Percentiles rank a stretch among this genome's conserved stretches.
Evolutionary conservation across 2,797 vertebrate genomes (phyloP).

Genomic region (Alauda arvensis): DNA sequence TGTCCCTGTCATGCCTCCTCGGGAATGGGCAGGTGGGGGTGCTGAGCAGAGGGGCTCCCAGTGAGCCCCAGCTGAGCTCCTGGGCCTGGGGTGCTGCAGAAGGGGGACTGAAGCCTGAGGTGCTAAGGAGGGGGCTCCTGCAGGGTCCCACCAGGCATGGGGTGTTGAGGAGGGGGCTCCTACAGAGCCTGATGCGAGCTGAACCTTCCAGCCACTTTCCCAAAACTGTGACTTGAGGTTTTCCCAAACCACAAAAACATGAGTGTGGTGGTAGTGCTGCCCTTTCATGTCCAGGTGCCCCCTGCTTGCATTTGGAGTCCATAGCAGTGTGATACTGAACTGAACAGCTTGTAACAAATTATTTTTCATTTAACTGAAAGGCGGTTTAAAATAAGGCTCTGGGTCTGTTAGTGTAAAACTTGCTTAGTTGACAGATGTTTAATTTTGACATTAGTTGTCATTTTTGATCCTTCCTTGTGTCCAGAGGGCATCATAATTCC

Average conservation of each 20-base stretch:
- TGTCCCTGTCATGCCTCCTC: accelerated
- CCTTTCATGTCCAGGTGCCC: not conserved
- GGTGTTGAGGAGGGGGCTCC: not conserved
- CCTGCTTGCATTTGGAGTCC: not conserved
- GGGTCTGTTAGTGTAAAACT: slow-evolving; percentile 37
- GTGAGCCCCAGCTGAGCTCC: not conserved
- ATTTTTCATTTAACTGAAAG: not conserved
- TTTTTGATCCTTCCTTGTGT: slow-evolving; percentile 37
- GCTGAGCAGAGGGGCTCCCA: not conserved
- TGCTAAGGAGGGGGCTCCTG: not conserved
- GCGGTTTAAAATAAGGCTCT: not conserved
- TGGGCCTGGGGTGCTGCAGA: accelerated
- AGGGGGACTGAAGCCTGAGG: not conserved
- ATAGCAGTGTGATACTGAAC: not conserved
- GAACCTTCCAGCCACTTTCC: not conserved
- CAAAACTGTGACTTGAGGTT: not conserved
- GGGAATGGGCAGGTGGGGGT: not conserved
- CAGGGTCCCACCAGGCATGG: not conserved
- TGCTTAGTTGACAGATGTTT: slow-evolving; percentile 65
- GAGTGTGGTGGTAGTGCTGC: not conserved
- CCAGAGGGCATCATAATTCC: slow-evolving; percentile 38
- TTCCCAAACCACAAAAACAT: not conserved
- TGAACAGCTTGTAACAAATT: not conserved
- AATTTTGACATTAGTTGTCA: slow-evolving; percentile 47
- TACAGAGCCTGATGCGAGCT: accelerated